Conservation (phyloP, 2,797 vertebrate species). For the Characodon lateralis region DNA sequence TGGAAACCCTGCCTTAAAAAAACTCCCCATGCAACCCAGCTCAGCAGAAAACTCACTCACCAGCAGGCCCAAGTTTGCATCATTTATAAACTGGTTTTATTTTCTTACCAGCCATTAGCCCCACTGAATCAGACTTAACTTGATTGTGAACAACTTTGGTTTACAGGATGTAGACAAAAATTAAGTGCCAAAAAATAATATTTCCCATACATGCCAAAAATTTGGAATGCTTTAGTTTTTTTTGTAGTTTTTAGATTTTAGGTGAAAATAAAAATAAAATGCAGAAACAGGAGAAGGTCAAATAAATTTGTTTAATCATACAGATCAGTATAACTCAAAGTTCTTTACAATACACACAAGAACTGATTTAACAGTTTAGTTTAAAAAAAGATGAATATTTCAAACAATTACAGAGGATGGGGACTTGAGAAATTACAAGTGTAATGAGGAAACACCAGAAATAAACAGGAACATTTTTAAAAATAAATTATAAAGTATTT, state of each 20-base stretch:
- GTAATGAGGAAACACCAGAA: too few relatives aligned
- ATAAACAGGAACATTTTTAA: too few relatives aligned
- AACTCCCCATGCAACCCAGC: slow-evolving; percentile 59
- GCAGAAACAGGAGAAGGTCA: too few relatives aligned
- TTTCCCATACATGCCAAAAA: background rate
- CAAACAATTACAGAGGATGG: too few relatives aligned
- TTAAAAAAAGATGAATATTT: too few relatives aligned
- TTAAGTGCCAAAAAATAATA: background rate
- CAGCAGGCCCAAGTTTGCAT: slow-evolving; percentile 49
- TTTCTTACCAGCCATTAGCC: slow-evolving; percentile 67
- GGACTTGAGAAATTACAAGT: too few relatives aligned
- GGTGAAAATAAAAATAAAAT: background rate
- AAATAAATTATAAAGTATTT: too few relatives aligned
- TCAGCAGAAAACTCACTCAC: slow-evolving; percentile 29
- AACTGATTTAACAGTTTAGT: too few relatives aligned
- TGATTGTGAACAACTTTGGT: slow-evolving; percentile 31
- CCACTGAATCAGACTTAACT: slow-evolving; percentile 39
- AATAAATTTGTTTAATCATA: too few relatives aligned
- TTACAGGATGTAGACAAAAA: slow-evolving; percentile 13
- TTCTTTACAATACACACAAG: too few relatives aligned
- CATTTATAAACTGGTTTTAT: slow-evolving; percentile 57
- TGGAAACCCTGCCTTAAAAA: slow-evolving; percentile 64
- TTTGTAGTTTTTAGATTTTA: background rate
- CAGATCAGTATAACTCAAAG: too few relatives aligned
- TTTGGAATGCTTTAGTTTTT: background rate